Percentiles rank a stretch among this genome's conserved stretches.
phyloP scores from a whole-genome alignment of 2,797 vertebrate genomes.

The Mormyrops attenuatus region DNA sequence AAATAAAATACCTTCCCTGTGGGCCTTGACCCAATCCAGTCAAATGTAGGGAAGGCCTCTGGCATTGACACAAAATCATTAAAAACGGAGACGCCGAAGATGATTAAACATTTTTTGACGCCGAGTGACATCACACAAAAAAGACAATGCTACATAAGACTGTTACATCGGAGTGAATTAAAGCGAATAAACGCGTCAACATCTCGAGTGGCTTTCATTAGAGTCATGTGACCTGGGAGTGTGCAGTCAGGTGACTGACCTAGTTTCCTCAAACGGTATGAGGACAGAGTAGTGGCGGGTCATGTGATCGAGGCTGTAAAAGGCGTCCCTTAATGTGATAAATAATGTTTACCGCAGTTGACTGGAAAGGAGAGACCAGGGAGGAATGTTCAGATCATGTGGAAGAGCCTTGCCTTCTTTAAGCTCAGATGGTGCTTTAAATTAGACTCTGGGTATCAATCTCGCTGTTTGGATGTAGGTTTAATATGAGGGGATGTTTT shows the following conservation, averaged over 20 bases:
- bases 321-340: not conserved
- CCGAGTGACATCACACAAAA: not conserved
- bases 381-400: not conserved
- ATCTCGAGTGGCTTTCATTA: not conserved
- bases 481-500: not conserved
- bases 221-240: not conserved
- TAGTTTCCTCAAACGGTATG: not conserved
- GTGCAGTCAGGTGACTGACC: not conserved
- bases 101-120: not conserved
- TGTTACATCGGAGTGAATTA: not conserved
- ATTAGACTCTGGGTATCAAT: not conserved
- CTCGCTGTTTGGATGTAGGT: not conserved
- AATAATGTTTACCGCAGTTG: not conserved
- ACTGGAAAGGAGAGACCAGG: not conserved
- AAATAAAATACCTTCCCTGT: not conserved
- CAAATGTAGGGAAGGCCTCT: not conserved
- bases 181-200: not conserved
- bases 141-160: not conserved
- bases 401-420: not conserved
- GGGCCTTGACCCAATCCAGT: not conserved
- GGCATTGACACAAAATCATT: not conserved
- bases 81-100: not conserved
- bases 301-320: not conserved
- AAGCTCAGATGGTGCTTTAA: not conserved
- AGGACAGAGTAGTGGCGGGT: not conserved